Base-by-base conservation (phyloP, 2,113 vertebrate genomes). In the Mormyrus iriodes region DNA sequence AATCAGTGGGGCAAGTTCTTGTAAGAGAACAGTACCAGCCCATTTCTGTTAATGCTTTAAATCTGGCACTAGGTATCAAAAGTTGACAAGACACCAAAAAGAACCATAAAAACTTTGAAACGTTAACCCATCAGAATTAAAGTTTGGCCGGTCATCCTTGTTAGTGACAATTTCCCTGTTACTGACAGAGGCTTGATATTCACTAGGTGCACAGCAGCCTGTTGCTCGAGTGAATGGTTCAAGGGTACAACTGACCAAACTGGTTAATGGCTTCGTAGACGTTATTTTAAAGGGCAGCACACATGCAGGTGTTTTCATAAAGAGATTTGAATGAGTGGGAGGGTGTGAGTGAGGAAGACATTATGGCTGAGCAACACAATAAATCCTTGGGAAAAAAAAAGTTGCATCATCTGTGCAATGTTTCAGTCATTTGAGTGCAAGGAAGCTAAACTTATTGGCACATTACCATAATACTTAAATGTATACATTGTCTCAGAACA, bases 361-460 rank as follows among this genome's bases (percentile, higher is more conserved):
- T 49, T 86, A 21, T 86, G 85, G 31, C 55, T 65, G 86, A 61
- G 53, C 21, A 46, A 39, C 86, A 58, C 21, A 46, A 87, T 87
- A 87, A 61, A 87, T 86, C 85, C 86, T 87, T 65, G 53, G 39
- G 65, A 87, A 87, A 65, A 61, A 58, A 87, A 42, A 19, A 12
- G 2, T n/a, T 53, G 15, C 51, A 86, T 65, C 24, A 87, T 65
- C 85, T 86, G 27, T 87, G 85, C 51, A 55, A 55, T 86, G 86
- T 87, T n/a, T 87, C 27, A 53, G 53, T 52, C 44, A 86, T 86
- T 86, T 86, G 84, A 58, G 31, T 58, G 51, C 48, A 31, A 35
- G 86, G 86, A 55, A 21, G 21, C 15, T 76, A 6, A 42, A 79
- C 48, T 51, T n/a, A 52, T 24, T 87, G 86, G 53, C 53, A 21